These are phyloP conservation scores for Venusia cambrica DNA, from an alignment of 2,888 invertebrate genomes.

Conservation along the genomic window DNA sequence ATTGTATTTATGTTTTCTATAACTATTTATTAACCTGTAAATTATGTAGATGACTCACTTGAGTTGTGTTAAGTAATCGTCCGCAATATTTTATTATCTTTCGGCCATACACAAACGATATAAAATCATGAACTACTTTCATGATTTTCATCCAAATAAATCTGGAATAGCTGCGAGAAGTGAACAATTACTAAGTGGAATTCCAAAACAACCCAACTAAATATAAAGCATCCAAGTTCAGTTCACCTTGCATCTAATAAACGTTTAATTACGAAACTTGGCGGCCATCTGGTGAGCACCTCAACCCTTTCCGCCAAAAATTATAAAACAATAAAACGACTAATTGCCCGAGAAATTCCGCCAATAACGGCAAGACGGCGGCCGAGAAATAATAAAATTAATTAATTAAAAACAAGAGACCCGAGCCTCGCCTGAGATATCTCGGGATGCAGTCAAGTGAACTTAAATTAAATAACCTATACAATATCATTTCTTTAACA, in stretches of 20 bases:
- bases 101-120: no score
- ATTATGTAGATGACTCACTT: no score
- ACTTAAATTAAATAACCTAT: no score
- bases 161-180: neutral
- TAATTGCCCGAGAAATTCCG: conserved; percentile 76
- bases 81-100: no score
- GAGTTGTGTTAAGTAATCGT: no score
- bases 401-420: conserved; percentile 77
- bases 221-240: conserved; percentile 23
- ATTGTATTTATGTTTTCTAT: no score
- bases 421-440: no score
- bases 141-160: no score
- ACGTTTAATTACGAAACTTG: conserved; percentile 43
- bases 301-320: conserved; percentile 73
- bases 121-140: no score
- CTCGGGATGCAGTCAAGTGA: no score
- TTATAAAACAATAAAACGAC: conserved; percentile 81
- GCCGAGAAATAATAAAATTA: conserved; percentile 76
- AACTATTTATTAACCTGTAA: no score
- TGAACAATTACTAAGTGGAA: conserved; percentile 2
- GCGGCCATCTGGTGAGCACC: conserved; percentile 48
- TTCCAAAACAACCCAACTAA: conserved; percentile 21
- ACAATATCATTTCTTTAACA: no score
- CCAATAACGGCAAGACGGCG: conserved; percentile 75
- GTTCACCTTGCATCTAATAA: conserved; percentile 40